Evolutionary conservation across 2,113 vertebrate species (phyloP).

Genomic region (Sphyrna mokarran): DNA sequence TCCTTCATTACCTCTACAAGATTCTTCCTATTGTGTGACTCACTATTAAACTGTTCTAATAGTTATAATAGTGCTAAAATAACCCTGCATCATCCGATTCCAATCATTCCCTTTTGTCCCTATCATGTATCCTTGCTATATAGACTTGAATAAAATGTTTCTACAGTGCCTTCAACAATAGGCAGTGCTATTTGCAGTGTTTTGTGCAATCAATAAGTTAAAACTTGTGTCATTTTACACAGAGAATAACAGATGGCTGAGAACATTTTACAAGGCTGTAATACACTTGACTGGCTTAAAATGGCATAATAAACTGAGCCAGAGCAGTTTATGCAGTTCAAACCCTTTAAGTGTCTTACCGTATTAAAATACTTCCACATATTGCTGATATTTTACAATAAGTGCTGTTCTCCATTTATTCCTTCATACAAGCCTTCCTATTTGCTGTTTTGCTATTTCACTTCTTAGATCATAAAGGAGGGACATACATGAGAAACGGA

Average conservation of each 20-base stretch:
- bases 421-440: not conserved
- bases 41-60: not conserved
- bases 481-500: not conserved
- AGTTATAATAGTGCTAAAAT: not conserved
- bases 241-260: constrained; percentile 11
- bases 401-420: not conserved
- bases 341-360: not conserved
- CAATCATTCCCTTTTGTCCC: not conserved
- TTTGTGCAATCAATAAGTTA: constrained; percentile 22
- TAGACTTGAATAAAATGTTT: not conserved
- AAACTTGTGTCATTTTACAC: constrained; percentile 31
- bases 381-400: not conserved
- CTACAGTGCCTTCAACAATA: not conserved
- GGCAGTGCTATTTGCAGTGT: constrained; percentile 7
- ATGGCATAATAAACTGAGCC: not conserved
- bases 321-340: constrained; percentile 25
- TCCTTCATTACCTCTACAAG: not conserved
- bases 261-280: constrained; percentile 11
- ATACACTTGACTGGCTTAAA: constrained; percentile 15
- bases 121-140: not conserved
- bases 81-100: not conserved
- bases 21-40: not conserved
- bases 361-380: not conserved
- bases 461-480: not conserved
- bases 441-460: not conserved